phyloP scores from a whole-genome alignment of 1,140 invertebrate genomes.

The Hyles euphorbiae region DNA sequence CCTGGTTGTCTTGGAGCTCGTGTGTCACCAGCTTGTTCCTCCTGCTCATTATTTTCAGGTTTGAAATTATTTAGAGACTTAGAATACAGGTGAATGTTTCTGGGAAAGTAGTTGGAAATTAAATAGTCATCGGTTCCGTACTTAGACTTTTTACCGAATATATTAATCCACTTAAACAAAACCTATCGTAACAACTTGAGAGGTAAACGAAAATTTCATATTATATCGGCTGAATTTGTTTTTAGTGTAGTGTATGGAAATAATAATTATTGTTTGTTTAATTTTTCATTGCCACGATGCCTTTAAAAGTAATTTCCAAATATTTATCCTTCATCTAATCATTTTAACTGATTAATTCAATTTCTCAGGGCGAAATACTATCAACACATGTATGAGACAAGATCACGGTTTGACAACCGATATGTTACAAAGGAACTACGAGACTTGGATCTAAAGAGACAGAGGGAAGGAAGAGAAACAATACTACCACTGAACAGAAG shows the following conservation, averaged over 20 bases:
- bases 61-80: background rate
- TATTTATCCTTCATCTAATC: too few relatives aligned
- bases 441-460: slow-evolving; percentile 81
- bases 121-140: too few relatives aligned
- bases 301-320: too few relatives aligned
- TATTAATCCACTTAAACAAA: too few relatives aligned
- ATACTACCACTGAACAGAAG: slow-evolving; percentile 82
- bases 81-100: background rate
- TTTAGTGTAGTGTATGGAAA: too few relatives aligned
- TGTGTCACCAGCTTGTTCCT: slow-evolving; percentile 78
- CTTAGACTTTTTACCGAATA: too few relatives aligned
- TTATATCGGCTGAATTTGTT: background rate
- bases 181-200: too few relatives aligned
- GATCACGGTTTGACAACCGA: slow-evolving; percentile 84
- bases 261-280: too few relatives aligned
- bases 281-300: too few relatives aligned
- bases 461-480: slow-evolving; percentile 76
- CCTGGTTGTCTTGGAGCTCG: slow-evolving; percentile 79
- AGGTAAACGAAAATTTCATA: too few relatives aligned
- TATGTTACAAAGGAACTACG: slow-evolving; percentile 83
- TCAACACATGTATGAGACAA: slow-evolving; percentile 82
- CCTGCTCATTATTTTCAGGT: slow-evolving; percentile 79
- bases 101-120: too few relatives aligned
- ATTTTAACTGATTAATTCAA: background rate
- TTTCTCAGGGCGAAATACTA: slow-evolving; percentile 80